These are phyloP conservation scores for Zoanthus sansibaricus DNA, from an alignment of 92 coral and sea anemone genomes.

Conservation along the genomic window DNA sequence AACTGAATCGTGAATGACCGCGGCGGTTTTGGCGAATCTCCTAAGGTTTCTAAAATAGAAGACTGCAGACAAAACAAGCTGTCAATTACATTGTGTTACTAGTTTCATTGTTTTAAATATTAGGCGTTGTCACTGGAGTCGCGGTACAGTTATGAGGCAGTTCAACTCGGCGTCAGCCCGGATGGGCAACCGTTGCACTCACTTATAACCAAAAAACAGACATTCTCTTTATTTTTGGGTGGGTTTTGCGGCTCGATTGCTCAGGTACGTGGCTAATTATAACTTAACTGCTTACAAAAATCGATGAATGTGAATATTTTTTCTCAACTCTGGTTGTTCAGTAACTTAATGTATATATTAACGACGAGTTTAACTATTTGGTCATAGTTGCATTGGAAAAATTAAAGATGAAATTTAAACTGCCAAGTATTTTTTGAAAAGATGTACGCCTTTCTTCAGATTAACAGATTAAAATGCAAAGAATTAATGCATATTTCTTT, in stretches of 20 bases:
- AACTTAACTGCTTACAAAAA: not conserved
- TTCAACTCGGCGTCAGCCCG: not conserved
- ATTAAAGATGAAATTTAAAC: too few species aligned
- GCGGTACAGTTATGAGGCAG: constrained; percentile 29
- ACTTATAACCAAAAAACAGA: not conserved
- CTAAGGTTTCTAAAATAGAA: constrained; percentile 74
- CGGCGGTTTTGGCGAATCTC: constrained; percentile 41
- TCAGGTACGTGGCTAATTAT: not conserved
- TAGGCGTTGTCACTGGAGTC: constrained; percentile 46
- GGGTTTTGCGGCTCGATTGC: not conserved
- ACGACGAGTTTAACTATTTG: too few species aligned
- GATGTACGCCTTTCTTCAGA: too few species aligned
- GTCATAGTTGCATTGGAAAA: not conserved
- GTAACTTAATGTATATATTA: too few species aligned
- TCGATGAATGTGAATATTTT: constrained; percentile 3
- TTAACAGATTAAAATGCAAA: too few species aligned
- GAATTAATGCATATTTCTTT: not conserved
- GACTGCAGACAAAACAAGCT: constrained; percentile 64
- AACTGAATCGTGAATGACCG: not conserved
- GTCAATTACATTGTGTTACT: constrained; percentile 79
- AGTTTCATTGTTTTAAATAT: constrained; percentile 62
- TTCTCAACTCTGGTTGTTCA: not conserved
- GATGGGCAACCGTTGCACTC: constrained; percentile 14
- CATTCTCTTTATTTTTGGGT: not conserved
- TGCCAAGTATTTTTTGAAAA: too few species aligned